phyloP scores from a whole-genome alignment of 1,140 invertebrate genomes.

The Eufriesea mexicana region DNA sequence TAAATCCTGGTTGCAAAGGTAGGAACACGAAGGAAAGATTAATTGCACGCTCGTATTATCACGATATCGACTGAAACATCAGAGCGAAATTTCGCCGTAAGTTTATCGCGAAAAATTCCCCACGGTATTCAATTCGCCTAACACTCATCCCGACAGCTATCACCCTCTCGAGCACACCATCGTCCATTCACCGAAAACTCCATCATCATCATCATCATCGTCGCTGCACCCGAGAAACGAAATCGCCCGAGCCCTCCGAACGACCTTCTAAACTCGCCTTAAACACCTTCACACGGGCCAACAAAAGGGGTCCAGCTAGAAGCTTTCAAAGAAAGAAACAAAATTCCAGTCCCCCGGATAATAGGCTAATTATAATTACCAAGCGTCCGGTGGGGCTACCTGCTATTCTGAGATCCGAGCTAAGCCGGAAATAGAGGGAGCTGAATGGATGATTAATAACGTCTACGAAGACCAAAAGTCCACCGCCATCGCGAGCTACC shows the following conservation, averaged over 20 bases:
- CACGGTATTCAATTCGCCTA: too few relatives aligned
- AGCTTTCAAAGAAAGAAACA: slow-evolving; percentile 19
- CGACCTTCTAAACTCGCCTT: slow-evolving; percentile 5
- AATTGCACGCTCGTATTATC: too few relatives aligned
- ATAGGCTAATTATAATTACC: slow-evolving; percentile 46
- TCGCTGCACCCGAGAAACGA: not conserved
- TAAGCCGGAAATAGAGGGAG: slow-evolving; percentile 44
- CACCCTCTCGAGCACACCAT: not conserved
- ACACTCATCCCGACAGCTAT: too few relatives aligned
- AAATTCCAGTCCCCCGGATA: slow-evolving; percentile 31
- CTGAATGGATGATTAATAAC: slow-evolving; percentile 46
- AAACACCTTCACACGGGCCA: not conserved
- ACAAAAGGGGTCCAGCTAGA: slow-evolving; percentile 12
- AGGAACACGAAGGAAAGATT: too few relatives aligned
- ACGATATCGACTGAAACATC: too few relatives aligned
- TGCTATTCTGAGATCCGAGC: slow-evolving; percentile 32
- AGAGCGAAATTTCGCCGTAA: too few relatives aligned
- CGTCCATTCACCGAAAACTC: not conserved
- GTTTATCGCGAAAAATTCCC: too few relatives aligned
- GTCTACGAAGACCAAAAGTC: slow-evolving; percentile 20
- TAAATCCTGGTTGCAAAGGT: too few relatives aligned
- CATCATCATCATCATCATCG: not conserved
- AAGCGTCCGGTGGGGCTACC: slow-evolving; percentile 16
- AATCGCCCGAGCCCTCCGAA: not conserved
- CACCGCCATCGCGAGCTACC: slow-evolving; percentile 21